Evolutionary conservation across 2,888 invertebrate genomes (phyloP).

Genomic region (Bibio marci): DNA sequence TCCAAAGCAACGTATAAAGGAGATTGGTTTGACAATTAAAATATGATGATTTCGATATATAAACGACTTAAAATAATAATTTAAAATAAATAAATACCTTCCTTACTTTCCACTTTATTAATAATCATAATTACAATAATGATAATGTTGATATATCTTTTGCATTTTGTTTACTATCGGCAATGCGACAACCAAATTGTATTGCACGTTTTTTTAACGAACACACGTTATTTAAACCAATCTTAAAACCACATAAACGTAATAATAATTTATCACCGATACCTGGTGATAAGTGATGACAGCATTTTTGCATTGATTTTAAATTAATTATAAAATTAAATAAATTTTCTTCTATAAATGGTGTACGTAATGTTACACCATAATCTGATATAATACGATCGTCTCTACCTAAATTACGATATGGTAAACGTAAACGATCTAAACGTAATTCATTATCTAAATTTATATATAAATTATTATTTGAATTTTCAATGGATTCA

Average conservation of each 20-base stretch:
- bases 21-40: no score
- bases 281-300: conserved; percentile 40
- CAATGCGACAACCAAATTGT: conserved; percentile 94
- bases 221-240: conserved; percentile 47
- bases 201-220: conserved; percentile 78
- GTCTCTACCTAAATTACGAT: conserved; percentile 86
- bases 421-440: conserved; percentile 74
- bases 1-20: no score
- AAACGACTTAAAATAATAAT: no score
- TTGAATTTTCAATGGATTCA: not conserved
- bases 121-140: no score
- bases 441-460: conserved; percentile 46
- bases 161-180: conserved; percentile 78
- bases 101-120: no score
- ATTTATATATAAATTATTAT: conserved; percentile 26
- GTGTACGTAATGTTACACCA: conserved; percentile 67
- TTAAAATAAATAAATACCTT: no score
- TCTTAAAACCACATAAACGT: conserved; percentile 47
- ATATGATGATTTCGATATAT: no score
- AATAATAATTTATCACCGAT: conserved; percentile 87
- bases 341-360: conserved; percentile 58
- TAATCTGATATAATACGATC: conserved; percentile 85
- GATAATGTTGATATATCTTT: conserved; percentile 63
- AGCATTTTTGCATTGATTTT: conserved; percentile 41
- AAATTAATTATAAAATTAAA: conserved; percentile 43